These are phyloP conservation scores for Oxyura jamaicensis DNA, from an alignment of 2,113 vertebrate species.

Conservation along the genomic window DNA sequence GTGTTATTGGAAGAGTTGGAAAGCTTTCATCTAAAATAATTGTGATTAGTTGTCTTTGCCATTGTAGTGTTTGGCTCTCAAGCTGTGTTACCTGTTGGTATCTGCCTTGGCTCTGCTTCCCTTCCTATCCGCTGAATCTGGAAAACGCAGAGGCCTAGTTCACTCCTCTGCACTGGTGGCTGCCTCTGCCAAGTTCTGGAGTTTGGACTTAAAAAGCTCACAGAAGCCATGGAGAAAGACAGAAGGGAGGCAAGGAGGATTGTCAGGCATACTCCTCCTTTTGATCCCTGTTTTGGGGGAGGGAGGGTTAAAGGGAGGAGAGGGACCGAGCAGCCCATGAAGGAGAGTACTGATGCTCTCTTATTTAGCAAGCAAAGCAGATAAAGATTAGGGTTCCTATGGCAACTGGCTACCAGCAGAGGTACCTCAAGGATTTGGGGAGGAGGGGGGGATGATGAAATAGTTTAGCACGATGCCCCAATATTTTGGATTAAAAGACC, in stretches of 20 bases:
- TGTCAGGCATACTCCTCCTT: not conserved
- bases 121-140: not conserved
- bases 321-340: not conserved
- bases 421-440: conserved; percentile 55
- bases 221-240: not conserved
- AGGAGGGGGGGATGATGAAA: not conserved
- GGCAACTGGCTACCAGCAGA: conserved; percentile 66
- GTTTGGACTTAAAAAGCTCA: not conserved
- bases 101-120: not conserved
- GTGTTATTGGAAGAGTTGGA: not conserved
- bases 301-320: not conserved
- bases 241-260: not conserved
- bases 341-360: conserved; percentile 26
- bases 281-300: not conserved
- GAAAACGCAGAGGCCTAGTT: not conserved
- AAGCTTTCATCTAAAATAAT: not conserved
- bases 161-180: not conserved
- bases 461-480: conserved; percentile 24
- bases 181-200: not conserved
- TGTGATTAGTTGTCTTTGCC: not conserved
- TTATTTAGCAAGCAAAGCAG: conserved; percentile 67
- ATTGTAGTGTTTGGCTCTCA: not conserved
- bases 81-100: not conserved
- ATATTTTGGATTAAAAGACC: conserved; percentile 41
- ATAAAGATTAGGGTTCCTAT: conserved; percentile 80